Evolutionary conservation across 2,888 invertebrate species (phyloP).

Genomic region (Gryllus longicercus): DNA sequence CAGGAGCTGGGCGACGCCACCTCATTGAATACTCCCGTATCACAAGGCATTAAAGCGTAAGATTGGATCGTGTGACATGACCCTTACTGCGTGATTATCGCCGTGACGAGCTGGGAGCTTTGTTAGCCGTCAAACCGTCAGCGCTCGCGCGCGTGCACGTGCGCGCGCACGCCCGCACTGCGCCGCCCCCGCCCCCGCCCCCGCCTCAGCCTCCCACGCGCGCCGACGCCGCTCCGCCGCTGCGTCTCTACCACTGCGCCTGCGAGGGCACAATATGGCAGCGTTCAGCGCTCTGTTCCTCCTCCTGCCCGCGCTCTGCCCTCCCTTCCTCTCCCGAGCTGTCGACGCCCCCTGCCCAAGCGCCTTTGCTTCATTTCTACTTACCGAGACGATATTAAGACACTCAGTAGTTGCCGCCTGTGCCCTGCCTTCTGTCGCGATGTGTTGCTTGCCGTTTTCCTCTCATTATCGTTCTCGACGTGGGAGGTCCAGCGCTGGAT

Average conservation of each 20-base stretch:
- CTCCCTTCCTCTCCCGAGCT: too few relatives aligned
- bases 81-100: not conserved
- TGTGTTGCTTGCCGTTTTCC: too few relatives aligned
- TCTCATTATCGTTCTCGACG: too few relatives aligned
- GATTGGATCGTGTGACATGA: constrained; percentile 11
- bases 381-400: too few relatives aligned
- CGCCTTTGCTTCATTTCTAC: too few relatives aligned
- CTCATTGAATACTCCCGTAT: not conserved
- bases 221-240: not conserved
- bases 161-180: not conserved
- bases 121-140: constrained; percentile 11
- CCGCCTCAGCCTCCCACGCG: not conserved
- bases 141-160: not conserved
- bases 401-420: too few relatives aligned
- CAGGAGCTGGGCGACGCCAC: not conserved
- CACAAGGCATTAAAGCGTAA: not conserved
- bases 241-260: not conserved
- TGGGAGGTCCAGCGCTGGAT: too few relatives aligned
- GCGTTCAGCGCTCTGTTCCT: too few relatives aligned
- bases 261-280: too few relatives aligned
- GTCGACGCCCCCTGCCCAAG: too few relatives aligned
- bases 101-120: constrained; percentile 3
- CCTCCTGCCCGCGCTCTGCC: too few relatives aligned
- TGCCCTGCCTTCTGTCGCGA: too few relatives aligned
- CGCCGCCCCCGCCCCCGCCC: not conserved